Percentiles rank a stretch among this genome's conserved stretches.
phyloP scores from a whole-genome alignment of 2,797 vertebrate genomes.

The Glyptemys insculpta region DNA sequence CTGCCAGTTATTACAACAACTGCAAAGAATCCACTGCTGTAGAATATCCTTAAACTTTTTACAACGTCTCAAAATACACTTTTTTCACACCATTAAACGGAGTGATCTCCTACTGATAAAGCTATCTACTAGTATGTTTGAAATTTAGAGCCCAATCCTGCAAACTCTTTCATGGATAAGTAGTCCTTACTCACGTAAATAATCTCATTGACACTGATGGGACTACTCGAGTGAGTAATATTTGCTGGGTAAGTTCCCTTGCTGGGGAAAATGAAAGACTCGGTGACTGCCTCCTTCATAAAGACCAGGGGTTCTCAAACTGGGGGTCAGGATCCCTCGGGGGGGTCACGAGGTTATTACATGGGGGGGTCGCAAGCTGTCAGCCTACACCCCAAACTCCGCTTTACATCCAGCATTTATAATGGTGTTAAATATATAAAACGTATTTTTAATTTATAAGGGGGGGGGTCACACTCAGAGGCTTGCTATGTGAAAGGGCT shows the following conservation, averaged over 20 bases:
- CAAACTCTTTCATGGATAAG: not conserved
- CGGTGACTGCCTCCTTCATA: not conserved
- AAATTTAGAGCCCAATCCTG: not conserved
- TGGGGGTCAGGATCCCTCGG: too few relatives aligned
- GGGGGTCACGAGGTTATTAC: too few relatives aligned
- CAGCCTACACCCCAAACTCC: too few relatives aligned
- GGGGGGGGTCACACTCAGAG: too few relatives aligned
- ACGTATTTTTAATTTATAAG: too few relatives aligned
- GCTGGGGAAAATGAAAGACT: not conserved
- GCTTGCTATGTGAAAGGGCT: too few relatives aligned
- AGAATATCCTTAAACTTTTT: not conserved
- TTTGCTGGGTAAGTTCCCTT: not conserved
- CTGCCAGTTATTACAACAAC: not conserved
- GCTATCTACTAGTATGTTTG: rapidly evolving
- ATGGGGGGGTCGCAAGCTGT: too few relatives aligned
- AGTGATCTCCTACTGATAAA: not conserved
- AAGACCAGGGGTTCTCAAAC: not conserved
- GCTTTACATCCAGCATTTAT: too few relatives aligned
- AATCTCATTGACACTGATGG: not conserved
- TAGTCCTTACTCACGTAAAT: not conserved
- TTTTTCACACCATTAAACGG: not conserved
- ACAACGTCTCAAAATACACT: not conserved
- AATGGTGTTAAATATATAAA: too few relatives aligned
- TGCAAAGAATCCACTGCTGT: not conserved
- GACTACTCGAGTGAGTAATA: not conserved